These are phyloP conservation scores for Cerastoderma edule DNA, from an alignment of 2,888 invertebrate genomes.

Conservation along the genomic window DNA sequence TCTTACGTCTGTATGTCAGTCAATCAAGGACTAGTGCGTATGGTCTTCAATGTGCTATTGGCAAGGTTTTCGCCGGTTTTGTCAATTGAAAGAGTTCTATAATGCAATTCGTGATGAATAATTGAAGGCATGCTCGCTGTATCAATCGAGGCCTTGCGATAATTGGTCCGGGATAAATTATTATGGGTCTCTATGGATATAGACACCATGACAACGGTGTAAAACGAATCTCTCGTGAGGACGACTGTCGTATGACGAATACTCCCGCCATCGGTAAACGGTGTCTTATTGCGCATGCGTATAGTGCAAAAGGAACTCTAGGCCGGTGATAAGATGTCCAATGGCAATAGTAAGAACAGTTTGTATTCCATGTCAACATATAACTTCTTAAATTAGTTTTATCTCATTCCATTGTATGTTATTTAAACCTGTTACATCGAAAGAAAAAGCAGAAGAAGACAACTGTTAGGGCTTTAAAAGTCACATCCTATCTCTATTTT, in stretches of 20 bases:
- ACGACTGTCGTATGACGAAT: neutral
- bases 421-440: no score
- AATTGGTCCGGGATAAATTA: constrained; percentile 26
- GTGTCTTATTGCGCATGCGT: no score
- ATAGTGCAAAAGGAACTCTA: neutral
- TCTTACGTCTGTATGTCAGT: neutral
- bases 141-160: constrained; percentile 18
- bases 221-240: constrained; percentile 5
- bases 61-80: constrained; percentile 1
- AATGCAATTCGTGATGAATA: constrained; percentile 21
- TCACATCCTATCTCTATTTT: no score
- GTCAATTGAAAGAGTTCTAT: constrained; percentile 1
- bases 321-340: neutral
- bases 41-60: neutral
- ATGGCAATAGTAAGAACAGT: no score
- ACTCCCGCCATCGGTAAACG: neutral
- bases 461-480: no score
- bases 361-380: no score
- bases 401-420: no score
- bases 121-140: constrained; percentile 14
- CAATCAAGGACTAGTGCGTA: no score
- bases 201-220: constrained; percentile 18
- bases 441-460: no score
- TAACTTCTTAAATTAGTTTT: no score
- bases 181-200: constrained; percentile 19